Base-by-base conservation (phyloP, 2,888 invertebrate genomes). In the Agrochola litura region DNA sequence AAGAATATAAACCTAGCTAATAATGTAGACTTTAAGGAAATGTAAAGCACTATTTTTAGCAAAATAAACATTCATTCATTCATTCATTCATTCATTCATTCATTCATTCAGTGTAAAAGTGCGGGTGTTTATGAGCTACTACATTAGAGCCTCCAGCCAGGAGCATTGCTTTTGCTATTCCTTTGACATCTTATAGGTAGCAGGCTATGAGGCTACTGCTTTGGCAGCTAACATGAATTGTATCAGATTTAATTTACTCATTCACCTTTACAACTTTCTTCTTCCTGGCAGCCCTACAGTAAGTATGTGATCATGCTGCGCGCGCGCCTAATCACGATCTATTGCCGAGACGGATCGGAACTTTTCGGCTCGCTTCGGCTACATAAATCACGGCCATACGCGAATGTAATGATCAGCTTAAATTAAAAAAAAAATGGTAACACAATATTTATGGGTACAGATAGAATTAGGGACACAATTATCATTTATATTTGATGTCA, bases 321-420 rank as follows among this genome's bases (percentile, higher is more conserved):
- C 89, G 85, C 88, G 91, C 88, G 90, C 86, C 90, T 91, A 90
- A 92, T 92, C 91, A 92, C 92, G 91, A 91, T 90, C 90, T 91
- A 89, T 88, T 88, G 89, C 88, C 88, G 85, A 81, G 86, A 86
- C 88, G 81, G 84, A 85, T 81, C 89, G 87, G 79, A 85, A 87
- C 86, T 81, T 84, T 85, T 88, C 87, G 84, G 85, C 74, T 83
- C 85, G 81, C 81, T 76, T 82, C 83, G 83, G 77, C 85, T 76
- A 88, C 88, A 91, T 93, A 94, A 93, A 94, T 94, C 93, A 93
- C 91, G 70, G 83, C 81, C 83, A 85, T 91, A 92, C 86, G 91
- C 92, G 91, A 93, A 92, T 92, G 89, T 91, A 91, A 92, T 91
- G 90, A 91, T 86, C 84, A 79, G 83, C 83, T 79, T 86, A 84